Evolutionary conservation across 1,140 invertebrate species (phyloP).

Genomic region (Atta texana): DNA sequence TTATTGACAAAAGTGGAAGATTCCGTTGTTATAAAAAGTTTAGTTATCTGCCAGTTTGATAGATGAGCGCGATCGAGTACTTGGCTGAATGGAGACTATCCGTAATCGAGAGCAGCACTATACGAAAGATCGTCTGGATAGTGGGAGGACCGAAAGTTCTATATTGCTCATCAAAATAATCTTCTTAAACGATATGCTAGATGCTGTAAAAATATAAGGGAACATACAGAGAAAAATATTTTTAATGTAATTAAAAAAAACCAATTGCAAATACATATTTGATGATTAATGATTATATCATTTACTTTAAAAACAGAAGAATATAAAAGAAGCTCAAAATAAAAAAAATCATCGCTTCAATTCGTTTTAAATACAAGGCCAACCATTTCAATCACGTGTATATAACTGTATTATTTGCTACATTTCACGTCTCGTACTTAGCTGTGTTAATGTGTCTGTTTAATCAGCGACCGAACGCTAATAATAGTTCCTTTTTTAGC

Average conservation of each 20-base stretch:
- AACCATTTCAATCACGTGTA: constrained; percentile 23
- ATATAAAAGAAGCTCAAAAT: neutral
- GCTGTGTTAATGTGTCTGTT: constrained; percentile 66
- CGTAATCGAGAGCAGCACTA: constrained; percentile 59
- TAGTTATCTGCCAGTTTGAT: constrained; percentile 41
- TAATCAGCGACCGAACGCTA: constrained; percentile 67
- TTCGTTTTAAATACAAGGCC: constrained; percentile 21
- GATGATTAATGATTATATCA: neutral
- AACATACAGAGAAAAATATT: neutral
- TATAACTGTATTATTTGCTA: constrained; percentile 31
- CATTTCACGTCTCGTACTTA: constrained; percentile 23
- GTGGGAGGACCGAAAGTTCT: constrained; percentile 72
- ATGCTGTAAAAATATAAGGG: constrained; percentile 13
- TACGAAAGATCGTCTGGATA: constrained; percentile 66
- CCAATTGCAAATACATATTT: neutral
- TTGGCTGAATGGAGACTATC: constrained; percentile 68
- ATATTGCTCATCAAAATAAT: constrained; percentile 42
- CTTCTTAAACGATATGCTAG: constrained; percentile 8
- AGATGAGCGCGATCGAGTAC: constrained; percentile 63
- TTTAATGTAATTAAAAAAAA: constrained; percentile 24
- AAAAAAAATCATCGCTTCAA: neutral
- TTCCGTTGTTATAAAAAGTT: neutral
- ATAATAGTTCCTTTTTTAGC: constrained; percentile 48
- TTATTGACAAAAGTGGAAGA: neutral
- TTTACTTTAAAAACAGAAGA: neutral